Conservation (phyloP, 2,888 invertebrate species). For the Idaea aversata region DNA sequence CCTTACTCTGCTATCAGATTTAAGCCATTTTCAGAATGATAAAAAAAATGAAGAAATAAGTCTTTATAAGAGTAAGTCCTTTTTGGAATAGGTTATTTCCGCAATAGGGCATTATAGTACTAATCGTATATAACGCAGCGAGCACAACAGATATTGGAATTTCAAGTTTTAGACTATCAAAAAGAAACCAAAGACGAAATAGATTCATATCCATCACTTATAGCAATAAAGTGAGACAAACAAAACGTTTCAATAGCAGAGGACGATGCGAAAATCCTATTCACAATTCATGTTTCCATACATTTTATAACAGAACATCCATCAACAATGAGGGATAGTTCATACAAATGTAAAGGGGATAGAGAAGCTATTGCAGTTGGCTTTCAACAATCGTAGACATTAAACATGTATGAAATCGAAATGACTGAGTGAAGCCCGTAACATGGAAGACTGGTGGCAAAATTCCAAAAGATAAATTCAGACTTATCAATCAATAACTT, state of each 20-base stretch:
- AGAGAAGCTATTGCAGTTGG: not conserved
- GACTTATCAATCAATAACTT: not conserved
- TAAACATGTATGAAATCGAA: not conserved
- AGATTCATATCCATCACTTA: not conserved
- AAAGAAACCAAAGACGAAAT: not conserved
- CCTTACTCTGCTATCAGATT: too few species aligned
- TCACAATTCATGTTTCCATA: not conserved
- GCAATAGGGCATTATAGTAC: too few species aligned
- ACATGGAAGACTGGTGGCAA: not conserved
- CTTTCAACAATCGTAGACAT: not conserved
- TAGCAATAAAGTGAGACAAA: not conserved
- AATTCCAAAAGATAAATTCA: not conserved
- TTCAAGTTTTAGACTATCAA: not conserved
- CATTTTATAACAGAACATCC: not conserved
- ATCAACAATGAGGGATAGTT: not conserved
- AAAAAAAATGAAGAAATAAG: too few species aligned
- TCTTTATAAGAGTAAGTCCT: too few species aligned
- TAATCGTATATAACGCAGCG: too few species aligned
- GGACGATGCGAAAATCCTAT: not conserved
- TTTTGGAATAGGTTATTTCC: too few species aligned
- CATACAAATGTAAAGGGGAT: not conserved
- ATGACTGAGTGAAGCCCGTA: not conserved
- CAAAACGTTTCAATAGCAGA: constrained; percentile 3
- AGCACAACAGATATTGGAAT: too few species aligned
- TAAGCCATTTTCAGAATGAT: too few species aligned